These are phyloP conservation scores for Mystacornis crossleyi DNA, from an alignment of 2,113 vertebrate species.

Conservation along the genomic window DNA sequence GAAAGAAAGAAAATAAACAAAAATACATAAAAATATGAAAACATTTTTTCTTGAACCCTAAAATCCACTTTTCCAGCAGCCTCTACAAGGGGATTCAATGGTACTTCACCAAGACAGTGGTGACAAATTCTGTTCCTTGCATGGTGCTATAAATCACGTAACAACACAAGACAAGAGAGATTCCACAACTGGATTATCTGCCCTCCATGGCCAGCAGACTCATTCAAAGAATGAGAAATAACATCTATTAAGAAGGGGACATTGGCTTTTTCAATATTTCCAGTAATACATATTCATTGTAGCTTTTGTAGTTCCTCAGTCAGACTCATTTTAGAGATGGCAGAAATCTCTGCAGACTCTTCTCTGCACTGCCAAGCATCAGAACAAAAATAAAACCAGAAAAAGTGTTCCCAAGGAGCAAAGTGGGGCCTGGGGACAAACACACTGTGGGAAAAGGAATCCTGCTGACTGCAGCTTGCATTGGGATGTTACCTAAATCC, in stretches of 20 bases:
- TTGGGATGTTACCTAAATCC: background rate
- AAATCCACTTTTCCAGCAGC: background rate
- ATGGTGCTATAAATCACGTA: background rate
- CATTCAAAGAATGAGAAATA: conserved; percentile 27
- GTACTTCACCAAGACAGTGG: background rate
- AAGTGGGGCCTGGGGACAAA: background rate
- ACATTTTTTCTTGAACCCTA: background rate
- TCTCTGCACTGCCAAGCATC: background rate
- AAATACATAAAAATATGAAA: background rate
- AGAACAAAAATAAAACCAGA: background rate
- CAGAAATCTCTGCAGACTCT: background rate
- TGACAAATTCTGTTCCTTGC: background rate
- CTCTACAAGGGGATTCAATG: background rate
- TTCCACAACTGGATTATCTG: conserved; percentile 2
- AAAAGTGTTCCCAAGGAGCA: background rate
- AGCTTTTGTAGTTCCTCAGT: background rate
- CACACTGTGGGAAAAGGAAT: background rate
- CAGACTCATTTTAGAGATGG: background rate
- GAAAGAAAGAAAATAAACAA: too few relatives aligned
- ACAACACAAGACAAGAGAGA: background rate
- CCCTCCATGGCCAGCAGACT: background rate
- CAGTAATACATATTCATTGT: conserved; percentile 1
- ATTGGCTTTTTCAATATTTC: conserved; percentile 1
- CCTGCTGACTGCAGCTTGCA: background rate
- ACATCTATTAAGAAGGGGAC: background rate